Base-by-base conservation (phyloP, 2,888 invertebrate genomes). In the Helleia helle region DNA sequence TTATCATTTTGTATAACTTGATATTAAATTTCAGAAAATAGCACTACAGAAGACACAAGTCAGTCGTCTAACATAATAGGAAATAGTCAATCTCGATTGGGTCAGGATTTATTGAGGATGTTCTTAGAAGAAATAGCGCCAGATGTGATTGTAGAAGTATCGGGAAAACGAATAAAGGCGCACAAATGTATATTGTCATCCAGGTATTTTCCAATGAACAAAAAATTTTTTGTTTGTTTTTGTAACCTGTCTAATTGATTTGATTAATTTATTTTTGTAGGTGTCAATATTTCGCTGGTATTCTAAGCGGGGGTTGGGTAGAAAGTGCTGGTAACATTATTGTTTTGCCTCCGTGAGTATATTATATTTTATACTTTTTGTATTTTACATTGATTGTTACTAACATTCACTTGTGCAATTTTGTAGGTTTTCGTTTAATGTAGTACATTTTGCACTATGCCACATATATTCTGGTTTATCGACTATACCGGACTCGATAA, bases 381-480 rank as follows among this genome's bases (percentile, higher is more conserved):
- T 3, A 17, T 12, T 12, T 28, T 11, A 4, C 11, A 4, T 11
- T 11, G 12, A 2, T 8, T 12, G 9, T 34, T 34, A 15, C n/a
- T n/a, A n/a, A n/a, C n/a, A 11, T 12, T 18, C 34, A 9, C 9
- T 11, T 17, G 13, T 13, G 2, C 15, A 52, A 59, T 59, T 46
- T 66, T 62, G 12, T 75, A 93, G 93, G 41, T 94, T 93, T 70
- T 91, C 94, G 1, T 94, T 91, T 60, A 91, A 90, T 48, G 91
- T 93, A 1, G 95, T 96, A 2, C 93, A 96, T 71, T 97, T 97
- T 79, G 93, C 95, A 0, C 75, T 98, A 44, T 93, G 95, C 56
- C 97, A 97, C 68, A 94, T 98, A 50, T 98, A 98, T 65, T 96
- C 97, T 44, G 97, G 97, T 2, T 91, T 94, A 17, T 93, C 94